Evolutionary conservation across 2,888 invertebrate genomes (phyloP), one percentile per base, ranked within the genome.

Genomic region (Eristalis pertinax): DNA sequence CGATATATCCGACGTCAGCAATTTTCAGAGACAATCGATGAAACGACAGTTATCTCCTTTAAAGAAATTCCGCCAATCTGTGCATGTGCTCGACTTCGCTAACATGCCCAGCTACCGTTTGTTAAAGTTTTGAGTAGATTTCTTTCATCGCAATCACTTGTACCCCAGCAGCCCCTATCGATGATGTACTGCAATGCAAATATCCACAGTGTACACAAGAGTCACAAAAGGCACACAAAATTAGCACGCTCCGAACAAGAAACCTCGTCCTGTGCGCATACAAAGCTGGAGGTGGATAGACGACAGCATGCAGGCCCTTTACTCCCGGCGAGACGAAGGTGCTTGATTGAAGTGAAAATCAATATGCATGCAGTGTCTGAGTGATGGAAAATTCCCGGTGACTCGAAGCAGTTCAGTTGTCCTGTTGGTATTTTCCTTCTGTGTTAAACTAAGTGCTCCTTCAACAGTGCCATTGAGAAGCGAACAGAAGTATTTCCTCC

Each of bases 331-430:
- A 13, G 56, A 32, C 43, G 13, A 19, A 0, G 19, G n/a, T 35
- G 29, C 26, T 10, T 56, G 22, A 26, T 19, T 38, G 41, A 32
- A 75, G 29, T 75, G 67, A 67, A 75, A 76, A 76, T 76, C 75
- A 67, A 76, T 76, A 76, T 76, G 75, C 75, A 76, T 67, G 75
- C 60, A n/a, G 15, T 60, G 67, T 29, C 60, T 32, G 83, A 67
- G 62, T 72, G 72, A 50, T 77, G 68, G 83, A 83, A 83, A 78
- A 68, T 78, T 78, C 68, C 38, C 4, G 19, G 41, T 15, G 19
- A 41, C 24, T 29, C 35, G 56, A 11, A 26, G 13, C 19, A 35
- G n/a, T 26, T 11, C n/a, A 43, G n/a, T 62, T 26, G 2, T n/a
- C n/a, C 26, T 15, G 32, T 10, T 38, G 38, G 65, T 41, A 41